These are phyloP conservation scores for Helobdella robusta DNA, from an alignment of 2,888 invertebrate species.

Conservation along the genomic window DNA sequence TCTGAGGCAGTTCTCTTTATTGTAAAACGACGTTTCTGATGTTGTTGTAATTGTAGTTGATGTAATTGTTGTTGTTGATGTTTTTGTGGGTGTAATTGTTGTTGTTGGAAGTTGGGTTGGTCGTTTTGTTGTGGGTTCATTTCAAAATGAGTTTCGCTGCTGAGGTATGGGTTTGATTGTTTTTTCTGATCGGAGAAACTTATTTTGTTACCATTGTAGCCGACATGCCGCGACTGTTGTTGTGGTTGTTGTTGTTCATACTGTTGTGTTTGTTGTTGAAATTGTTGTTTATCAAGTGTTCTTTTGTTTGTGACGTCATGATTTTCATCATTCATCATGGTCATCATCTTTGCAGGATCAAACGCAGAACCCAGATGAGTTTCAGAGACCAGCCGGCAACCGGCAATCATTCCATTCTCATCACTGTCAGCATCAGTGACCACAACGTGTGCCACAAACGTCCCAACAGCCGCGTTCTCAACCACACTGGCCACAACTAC, in stretches of 20 bases:
- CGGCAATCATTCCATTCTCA: constrained; percentile 18
- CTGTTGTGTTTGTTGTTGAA: neutral
- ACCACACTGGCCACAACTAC: constrained; percentile 57
- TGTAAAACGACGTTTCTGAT: neutral
- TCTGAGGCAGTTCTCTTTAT: constrained; percentile 14
- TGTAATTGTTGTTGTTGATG: too few relatives aligned
- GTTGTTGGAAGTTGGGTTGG: neutral
- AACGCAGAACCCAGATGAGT: neutral
- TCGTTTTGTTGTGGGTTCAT: too few relatives aligned
- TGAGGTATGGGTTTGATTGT: too few relatives aligned
- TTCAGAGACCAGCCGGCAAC: neutral
- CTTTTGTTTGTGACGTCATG: neutral
- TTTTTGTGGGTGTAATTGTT: constrained; percentile 1
- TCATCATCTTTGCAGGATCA: neutral
- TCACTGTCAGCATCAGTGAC: constrained; percentile 22
- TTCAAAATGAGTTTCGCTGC: too few relatives aligned
- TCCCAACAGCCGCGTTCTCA: constrained; percentile 19
- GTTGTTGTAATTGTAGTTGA: too few relatives aligned
- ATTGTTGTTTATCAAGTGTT: neutral
- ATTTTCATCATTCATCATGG: too few relatives aligned
- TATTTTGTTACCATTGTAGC: constrained; percentile 9
- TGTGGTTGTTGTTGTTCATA: neutral
- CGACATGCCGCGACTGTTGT: neutral
- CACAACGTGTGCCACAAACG: constrained; percentile 22
- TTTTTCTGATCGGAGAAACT: neutral